Evolutionary conservation across 2,113 vertebrate genomes (phyloP), one percentile per base, ranked within the genome.

Genomic region (Pseudorasbora parva): DNA sequence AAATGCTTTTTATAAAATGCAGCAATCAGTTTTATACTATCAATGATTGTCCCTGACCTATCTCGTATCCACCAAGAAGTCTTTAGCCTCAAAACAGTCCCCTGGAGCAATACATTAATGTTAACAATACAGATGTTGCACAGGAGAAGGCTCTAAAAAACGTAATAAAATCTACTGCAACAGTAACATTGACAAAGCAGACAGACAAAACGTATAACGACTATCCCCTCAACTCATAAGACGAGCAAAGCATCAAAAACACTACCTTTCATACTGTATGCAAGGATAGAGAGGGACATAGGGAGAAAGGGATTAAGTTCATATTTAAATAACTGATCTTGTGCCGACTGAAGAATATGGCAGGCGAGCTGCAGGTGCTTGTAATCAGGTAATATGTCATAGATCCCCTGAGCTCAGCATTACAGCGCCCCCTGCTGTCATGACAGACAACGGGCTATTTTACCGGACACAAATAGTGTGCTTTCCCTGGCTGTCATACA

Each of bases 371-470:
- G 6, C 49, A 60, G 59, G 23, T 60, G 11, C n/a, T 57, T 56
- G 8, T 56, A 8, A 56, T 21, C 2, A 8, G 5, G 7, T 59
- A 25, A 3, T 3, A 25, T 33, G 19, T 33, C 62, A 66, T 9
- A 11, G 8, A 12, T 43, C 37, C 66, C 21, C 51, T 54, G 37
- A n/a, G 37, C 19, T 3, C 33, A 33, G 8, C 2, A 9, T 14
- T 41, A 59, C 75, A 78, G 75, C 75, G 33, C n/a, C 75, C 30
- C 10, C 54, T 77, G 11, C 17, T 41, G 75, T 9, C 8, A 41
- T 2, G 54, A 60, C 30, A 41, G 6, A 59, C 2, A 25, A 56
- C 6, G 51, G 2, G 10, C 43, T 45, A 45, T 45, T 45, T 45
- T 45, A 45, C 19, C 17, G 2, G 6, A 54, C 51, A 54, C 2